Evolutionary conservation across 2,888 invertebrate species (phyloP).

Genomic region (Drosophila stalkeri): DNA sequence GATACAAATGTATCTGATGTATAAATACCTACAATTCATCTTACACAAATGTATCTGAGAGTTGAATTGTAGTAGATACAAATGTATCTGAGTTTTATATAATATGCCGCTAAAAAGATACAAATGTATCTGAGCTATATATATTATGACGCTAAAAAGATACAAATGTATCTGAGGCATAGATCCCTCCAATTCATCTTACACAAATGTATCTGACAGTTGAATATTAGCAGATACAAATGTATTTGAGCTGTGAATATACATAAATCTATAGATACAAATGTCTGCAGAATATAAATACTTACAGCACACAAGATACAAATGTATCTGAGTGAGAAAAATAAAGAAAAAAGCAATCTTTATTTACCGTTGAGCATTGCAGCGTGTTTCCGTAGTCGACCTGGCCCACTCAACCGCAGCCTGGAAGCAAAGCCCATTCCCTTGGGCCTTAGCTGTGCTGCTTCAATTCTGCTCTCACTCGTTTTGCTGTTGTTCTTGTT

Average conservation of each 20-base stretch:
- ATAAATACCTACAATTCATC: too few species aligned
- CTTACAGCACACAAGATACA: neutral
- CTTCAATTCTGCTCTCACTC: constrained; percentile 40
- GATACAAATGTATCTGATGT: neutral
- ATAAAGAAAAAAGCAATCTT: neutral
- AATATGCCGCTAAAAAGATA: neutral
- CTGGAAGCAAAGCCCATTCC: constrained; percentile 2
- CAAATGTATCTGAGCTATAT: neutral
- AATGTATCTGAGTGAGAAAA: neutral
- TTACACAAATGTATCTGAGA: too few species aligned
- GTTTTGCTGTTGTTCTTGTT: constrained; percentile 20
- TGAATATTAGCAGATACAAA: neutral
- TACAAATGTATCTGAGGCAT: neutral
- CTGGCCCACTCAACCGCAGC: constrained; percentile 25
- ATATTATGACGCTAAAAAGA: neutral
- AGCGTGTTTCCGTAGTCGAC: constrained; percentile 21
- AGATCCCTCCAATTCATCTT: neutral
- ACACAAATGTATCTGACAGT: neutral
- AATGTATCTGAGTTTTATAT: neutral
- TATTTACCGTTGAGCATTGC: neutral
- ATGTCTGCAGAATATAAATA: neutral
- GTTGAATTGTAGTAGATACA: neutral
- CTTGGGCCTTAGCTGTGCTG: constrained; percentile 13
- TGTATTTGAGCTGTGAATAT: neutral
- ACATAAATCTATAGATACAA: neutral